Evolutionary conservation across 1,140 invertebrate species (phyloP), one percentile per base, ranked within the genome.

Genomic region (Panagrolaimus sp.): DNA sequence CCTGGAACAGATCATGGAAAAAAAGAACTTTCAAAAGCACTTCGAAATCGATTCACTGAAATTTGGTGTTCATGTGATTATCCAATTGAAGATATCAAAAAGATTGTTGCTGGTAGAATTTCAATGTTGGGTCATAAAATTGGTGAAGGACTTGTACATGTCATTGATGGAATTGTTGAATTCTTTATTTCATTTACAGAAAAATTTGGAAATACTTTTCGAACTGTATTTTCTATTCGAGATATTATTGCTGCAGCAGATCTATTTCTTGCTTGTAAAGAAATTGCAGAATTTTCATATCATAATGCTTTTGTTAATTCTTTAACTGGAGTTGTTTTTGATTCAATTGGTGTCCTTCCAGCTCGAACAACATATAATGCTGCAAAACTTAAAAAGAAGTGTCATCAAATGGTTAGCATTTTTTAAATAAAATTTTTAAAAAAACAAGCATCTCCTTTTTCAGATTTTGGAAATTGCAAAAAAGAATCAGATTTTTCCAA

Each of bases 1-100:
- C 96, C 96, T 23, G 94, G 94, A 16, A 96, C 96, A 9, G 96
- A 99, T 87, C 98, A 92, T 85, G 96, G 96, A 0, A 99, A 99
- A 83, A 99, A 98, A 85, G 96, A 99, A 87, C 85, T 99, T 9
- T 99, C 96, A 0, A 95, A 95, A 9, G 96, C 96, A 0, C 84
- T 99, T 4, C 87, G 96, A 66, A 99, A 99, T 86, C 88, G 96
- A 65, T 96, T 99, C 76, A 98, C 96, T 0, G 96, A 99, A 86
- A 94, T 99, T 79, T 99, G 96, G 96, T 98, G 95, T 78, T 90
- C 91, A 38, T 87, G 86, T 71, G 88, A 89, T 38, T 87, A 85
- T 11, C 84, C 88, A 27, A 83, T 85, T 61, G 93, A 97, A 84
- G 85, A 96, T 23, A 83, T 89, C 4, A 77, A 83, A 9, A 91